Evolutionary conservation across 2,888 invertebrate genomes (phyloP).

Genomic region (Drosophila neonasuta): DNA sequence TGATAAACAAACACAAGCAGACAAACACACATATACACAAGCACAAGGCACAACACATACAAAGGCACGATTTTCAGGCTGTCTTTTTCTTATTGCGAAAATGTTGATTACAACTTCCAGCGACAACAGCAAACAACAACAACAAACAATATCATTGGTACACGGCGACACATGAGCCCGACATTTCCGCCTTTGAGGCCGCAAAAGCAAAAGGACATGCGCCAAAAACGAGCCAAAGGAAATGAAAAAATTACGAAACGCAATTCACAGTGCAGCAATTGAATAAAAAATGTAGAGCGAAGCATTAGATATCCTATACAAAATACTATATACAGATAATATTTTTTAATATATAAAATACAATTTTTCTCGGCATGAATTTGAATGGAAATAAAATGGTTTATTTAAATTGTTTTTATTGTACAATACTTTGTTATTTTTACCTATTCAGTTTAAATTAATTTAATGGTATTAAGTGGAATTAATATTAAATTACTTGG

Average conservation of each 20-base stretch:
- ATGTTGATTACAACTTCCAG: conserved; percentile 67
- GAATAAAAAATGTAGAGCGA: background rate
- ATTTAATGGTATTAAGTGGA: too few species aligned
- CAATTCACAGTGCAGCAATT: conserved; percentile 1
- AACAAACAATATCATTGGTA: conserved; percentile 38
- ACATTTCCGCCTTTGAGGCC: conserved; percentile 71
- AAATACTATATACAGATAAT: background rate
- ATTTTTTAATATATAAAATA: background rate
- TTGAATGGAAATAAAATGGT: too few species aligned
- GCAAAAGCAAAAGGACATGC: conserved; percentile 69
- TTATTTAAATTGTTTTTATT: too few species aligned
- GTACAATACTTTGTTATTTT: too few species aligned
- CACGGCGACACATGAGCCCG: conserved; percentile 72
- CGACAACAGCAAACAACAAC: conserved; percentile 35
- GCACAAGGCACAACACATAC: background rate
- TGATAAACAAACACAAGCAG: conserved; percentile 62
- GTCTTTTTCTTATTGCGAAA: conserved; percentile 61
- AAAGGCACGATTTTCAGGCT: conserved; percentile 34
- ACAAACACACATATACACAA: conserved; percentile 11
- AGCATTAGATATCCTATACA: conserved; percentile 6
- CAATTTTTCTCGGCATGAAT: background rate
- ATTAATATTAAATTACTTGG: too few species aligned
- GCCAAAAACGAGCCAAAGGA: conserved; percentile 62
- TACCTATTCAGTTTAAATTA: too few species aligned
- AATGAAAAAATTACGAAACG: conserved; percentile 51